These are phyloP conservation scores for Gasterosteus aculeatus DNA, from an alignment of 2,113 vertebrate genomes.

Conservation along the genomic window DNA sequence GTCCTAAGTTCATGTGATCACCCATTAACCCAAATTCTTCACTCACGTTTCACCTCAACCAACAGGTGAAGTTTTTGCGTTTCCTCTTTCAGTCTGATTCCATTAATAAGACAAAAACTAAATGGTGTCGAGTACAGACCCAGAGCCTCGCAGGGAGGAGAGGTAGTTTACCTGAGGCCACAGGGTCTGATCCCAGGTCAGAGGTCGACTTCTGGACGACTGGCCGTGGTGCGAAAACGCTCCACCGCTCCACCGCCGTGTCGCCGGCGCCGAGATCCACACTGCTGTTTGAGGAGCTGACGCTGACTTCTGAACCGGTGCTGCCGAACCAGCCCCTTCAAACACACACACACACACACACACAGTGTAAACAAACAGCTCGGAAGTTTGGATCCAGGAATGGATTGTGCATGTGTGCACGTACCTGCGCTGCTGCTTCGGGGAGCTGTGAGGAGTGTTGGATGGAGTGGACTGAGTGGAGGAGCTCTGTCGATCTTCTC, in stretches of 20 bases:
- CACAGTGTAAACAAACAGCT: not conserved
- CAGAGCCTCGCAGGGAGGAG: not conserved
- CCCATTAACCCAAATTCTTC: constrained; percentile 18
- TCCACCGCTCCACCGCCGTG: constrained; percentile 84
- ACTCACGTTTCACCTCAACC: rapidly evolving
- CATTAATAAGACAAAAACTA: too few species aligned
- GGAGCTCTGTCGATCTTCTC: constrained; percentile 85
- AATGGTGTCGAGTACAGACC: not conserved
- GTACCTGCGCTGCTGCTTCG: constrained; percentile 88
- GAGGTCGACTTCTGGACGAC: constrained; percentile 84
- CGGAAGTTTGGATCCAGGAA: not conserved
- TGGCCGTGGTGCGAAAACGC: constrained; percentile 85
- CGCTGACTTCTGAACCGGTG: constrained; percentile 77
- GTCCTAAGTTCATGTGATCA: constrained; percentile 52
- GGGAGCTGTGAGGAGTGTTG: constrained; percentile 88
- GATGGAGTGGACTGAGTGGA: constrained; percentile 91
- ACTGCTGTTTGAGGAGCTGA: constrained; percentile 78
- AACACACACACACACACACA: constrained; percentile 41
- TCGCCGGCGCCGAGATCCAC: constrained; percentile 73
- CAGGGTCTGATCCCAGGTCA: constrained; percentile 83
- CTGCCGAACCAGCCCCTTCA: constrained; percentile 88
- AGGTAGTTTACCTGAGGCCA: constrained; percentile 43
- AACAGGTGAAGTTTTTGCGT: not conserved
- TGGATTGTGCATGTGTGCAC: not conserved
- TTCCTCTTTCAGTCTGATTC: not conserved